Evolutionary conservation across 2,888 invertebrate species (phyloP), one percentile per base, ranked within the genome.

Genomic region (Drosophila infuscata): DNA sequence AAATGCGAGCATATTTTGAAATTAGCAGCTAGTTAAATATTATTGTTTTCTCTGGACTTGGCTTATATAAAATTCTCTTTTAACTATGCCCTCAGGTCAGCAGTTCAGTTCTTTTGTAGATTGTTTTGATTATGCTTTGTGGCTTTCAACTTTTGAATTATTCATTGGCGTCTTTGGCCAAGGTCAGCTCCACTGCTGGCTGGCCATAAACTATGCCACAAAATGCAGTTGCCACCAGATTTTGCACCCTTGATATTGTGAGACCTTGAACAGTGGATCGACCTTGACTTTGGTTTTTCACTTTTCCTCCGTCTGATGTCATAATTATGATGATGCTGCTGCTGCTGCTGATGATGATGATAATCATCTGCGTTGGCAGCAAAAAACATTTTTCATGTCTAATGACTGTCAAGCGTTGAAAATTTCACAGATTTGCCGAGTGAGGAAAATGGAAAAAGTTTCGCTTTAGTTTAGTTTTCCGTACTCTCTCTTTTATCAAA

Each of bases 321-420:
- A 79, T 72, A 52, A 76, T 79, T 58, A 52, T 43, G 51, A 61
- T 48, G 51, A 57, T 49, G n/a, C 49, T 49, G 43, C 62, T 68
- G 46, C 56, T 59, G 54, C 32, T 61, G 67, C 20, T n/a, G n/a
- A 60, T 79, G 69, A 63, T 75, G 68, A 72, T 70, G 74, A 84
- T 84, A 66, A 63, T 74, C 62, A 68, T 66, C 65, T 67, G 57
- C 38, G 76, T 67, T 63, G 63, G 60, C 79, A 29, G 67, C 60
- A 56, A 69, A 58, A 51, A 29, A 66, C 68, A 77, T 75, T 87
- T 82, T 53, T 73, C 70, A 82, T 77, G 79, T 74, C 85, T 84
- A 87, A 86, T 86, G 87, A 87, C 76, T 86, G 85, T 89, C 85
- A 81, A 70, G 70, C 76, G 65, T 59, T 76, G 79, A 82, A 51